Base-by-base conservation (phyloP, 2,888 invertebrate species). In the Brenthis ino region DNA sequence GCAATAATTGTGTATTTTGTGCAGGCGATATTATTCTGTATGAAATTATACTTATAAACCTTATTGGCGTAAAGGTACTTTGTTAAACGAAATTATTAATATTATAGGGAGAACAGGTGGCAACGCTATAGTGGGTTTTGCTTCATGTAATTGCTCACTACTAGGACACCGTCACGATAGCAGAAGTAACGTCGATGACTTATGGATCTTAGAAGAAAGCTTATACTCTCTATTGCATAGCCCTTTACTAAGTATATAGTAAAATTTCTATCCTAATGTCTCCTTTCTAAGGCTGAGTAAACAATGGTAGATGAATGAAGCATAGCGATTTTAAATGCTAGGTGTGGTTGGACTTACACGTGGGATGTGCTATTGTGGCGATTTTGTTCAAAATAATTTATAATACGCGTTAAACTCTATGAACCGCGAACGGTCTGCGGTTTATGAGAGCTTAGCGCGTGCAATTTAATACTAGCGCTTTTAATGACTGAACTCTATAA, bases 91-190 rank as follows among this genome's bases (percentile, higher is more conserved):
- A 84, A 85, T 85, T 84, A 85, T 85, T 83, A 87, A 87, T 86
- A 86, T 84, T 74, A 76, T 75, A 80, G 83, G 82, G 84, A 85
- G 83, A 43, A 88, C 89, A 91, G 89, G 89, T 90, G 89, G 88
- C 84, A 83, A 82, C 77, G 82, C 82, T 43, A 11, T 82, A 84
- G 84, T 85, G 78, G 82, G 84, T 83, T 86, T 85, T 83, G 84
- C 84, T 87, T 81, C 77, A 81, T 43, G 88, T 90, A 88, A 90
- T 89, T 88, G 88, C 85, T 87, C 80, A 87, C 85, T 85, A 82
- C 82, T 81, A 82, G 76, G 81, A 82, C 79, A 79, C 76, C 82
- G 84, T 82, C 82, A 77, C 79, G 87, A 88, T 87, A 85, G 80
- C 79, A 81, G 81, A 79, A 78, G 81, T 79, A 79, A 82, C 37